Conservation (phyloP, 2,797 vertebrate species). For the Bovichtus diacanthus region DNA sequence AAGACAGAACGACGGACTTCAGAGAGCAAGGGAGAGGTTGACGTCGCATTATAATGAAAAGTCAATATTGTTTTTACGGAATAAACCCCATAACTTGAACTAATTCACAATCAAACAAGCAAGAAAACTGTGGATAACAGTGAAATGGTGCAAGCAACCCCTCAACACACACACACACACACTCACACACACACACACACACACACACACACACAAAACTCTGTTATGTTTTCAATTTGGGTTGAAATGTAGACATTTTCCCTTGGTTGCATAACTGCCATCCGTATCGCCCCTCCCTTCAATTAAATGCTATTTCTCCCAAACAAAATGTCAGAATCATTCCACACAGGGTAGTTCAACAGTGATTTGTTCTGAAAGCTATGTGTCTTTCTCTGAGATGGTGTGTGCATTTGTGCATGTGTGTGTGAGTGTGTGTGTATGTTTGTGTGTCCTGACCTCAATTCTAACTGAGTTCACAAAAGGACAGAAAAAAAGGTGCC, state of each 20-base stretch:
- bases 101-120: constrained; percentile 54
- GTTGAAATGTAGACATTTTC: constrained; percentile 83
- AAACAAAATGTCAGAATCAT: constrained; percentile 87
- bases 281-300: constrained; percentile 79
- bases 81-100: constrained; percentile 43
- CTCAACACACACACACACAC: constrained; percentile 15
- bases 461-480: constrained; percentile 80
- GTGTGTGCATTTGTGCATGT: constrained; percentile 52
- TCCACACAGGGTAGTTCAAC: constrained; percentile 78
- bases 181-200: constrained; percentile 38
- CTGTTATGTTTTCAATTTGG: constrained; percentile 85
- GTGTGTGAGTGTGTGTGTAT: constrained; percentile 38
- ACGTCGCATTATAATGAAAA: constrained; percentile 17
- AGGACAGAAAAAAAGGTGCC: constrained; percentile 76
- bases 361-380: constrained; percentile 86
- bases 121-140: constrained; percentile 52
- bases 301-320: constrained; percentile 85
- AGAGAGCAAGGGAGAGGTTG: neutral
- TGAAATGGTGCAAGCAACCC: constrained; percentile 40
- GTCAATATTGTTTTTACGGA: constrained; percentile 41
- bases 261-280: constrained; percentile 82
- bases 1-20: constrained; percentile 4
- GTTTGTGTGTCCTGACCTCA: constrained; percentile 82
- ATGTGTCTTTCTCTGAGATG: constrained; percentile 77
- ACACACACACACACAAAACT: constrained; percentile 53